Base-by-base conservation (phyloP, 2,797 vertebrate species). In the Gorsachius magnificus region DNA sequence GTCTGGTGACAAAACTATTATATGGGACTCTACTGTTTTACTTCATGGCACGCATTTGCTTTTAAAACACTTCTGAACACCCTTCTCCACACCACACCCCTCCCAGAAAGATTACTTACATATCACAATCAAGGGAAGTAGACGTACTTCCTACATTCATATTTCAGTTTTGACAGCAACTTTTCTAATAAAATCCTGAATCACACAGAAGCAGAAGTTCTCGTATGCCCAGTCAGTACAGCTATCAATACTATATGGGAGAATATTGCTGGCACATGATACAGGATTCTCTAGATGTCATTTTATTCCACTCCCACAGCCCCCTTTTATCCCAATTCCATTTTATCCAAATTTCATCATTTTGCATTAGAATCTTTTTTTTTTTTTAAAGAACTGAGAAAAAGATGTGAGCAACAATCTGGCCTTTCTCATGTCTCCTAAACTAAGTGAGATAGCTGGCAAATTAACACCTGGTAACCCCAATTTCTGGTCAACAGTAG, bases 391-490 rank as follows among this genome's bases (percentile, higher is more conserved):
- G 33, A 56, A n/a, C 21, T 16, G 20, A 74, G 22, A 50, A 58
- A 87, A 46, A 54, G 24, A 33, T 14, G 21, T 35, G 29, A 93
- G 57, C 31, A 88, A 68, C 82, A 83, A 61, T 22, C 41, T 56
- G 57, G 26, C 16, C 71, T 41, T 87, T 38, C 50, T 86, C 46
- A 71, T 64, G 86, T 88, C 54, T 83, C 54, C 50, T 45, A 79
- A 77, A 94, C 41, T 78, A 85, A 75, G 72, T 17, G n/a, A 91
- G 45, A 54, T 35, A 78, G 41, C 50, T 63, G 71, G 16, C 41
- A 92, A 95, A 93, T 84, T 92, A 95, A 91, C 88, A 95, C 54
- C 80, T 89, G 77, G 63, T 71, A 90, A 93, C 88, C 85, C 51
- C 70, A 86, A 82, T 69, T 93, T 88, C 90, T 81, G 63, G 41